Conservation (phyloP, 2,888 invertebrate genomes). For the Apodemia mormo region DNA sequence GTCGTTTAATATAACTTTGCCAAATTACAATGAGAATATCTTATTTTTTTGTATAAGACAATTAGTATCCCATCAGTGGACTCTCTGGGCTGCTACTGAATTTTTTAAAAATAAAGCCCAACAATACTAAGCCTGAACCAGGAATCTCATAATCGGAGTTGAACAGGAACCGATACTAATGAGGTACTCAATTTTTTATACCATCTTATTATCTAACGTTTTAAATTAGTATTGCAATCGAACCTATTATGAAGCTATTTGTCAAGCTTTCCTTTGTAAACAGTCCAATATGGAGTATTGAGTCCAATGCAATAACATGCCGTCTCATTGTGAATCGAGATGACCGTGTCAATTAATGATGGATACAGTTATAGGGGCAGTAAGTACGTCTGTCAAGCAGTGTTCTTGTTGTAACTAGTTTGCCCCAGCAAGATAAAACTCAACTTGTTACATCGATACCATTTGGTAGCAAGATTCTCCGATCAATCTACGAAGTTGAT, state of each 20-base stretch:
- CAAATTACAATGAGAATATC: no score
- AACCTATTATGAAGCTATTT: conserved; percentile 5
- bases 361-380: neutral
- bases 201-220: neutral
- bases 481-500: no score
- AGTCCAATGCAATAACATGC: neutral
- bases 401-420: no score
- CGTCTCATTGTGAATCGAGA: neutral
- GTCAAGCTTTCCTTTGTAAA: neutral
- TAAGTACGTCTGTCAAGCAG: neutral
- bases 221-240: neutral
- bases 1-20: no score
- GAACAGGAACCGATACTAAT: no score
- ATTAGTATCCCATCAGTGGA: no score
- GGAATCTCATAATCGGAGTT: no score
- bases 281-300: neutral
- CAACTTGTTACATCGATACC: neutral
- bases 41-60: no score
- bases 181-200: neutral
- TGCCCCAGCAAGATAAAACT: neutral
- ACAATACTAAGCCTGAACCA: no score
- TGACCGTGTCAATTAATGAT: conserved; percentile 4
- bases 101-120: no score
- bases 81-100: no score
- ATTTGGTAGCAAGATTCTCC: neutral